Evolutionary conservation across 1,140 invertebrate genomes (phyloP).

Genomic region (Campoletis sonorensis): DNA sequence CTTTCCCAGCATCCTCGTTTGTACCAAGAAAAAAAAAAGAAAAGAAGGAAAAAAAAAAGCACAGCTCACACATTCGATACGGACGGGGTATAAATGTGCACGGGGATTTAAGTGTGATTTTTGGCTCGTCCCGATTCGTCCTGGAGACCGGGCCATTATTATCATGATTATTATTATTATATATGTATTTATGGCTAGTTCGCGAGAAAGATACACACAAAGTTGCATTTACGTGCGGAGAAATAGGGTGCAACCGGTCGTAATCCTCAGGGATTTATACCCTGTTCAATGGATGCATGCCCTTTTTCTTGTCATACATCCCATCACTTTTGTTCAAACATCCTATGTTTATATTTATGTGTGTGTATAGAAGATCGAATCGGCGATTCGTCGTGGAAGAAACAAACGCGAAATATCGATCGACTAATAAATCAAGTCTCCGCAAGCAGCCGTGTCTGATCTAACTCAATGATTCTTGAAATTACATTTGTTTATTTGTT

Average conservation of each 20-base stretch:
- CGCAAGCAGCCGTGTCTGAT: too few relatives aligned
- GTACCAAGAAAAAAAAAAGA: constrained; percentile 20
- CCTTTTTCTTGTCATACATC: too few relatives aligned
- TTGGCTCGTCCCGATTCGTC: constrained; percentile 27
- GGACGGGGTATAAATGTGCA: neutral
- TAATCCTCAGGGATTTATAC: constrained; percentile 60
- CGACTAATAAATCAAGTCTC: too few relatives aligned
- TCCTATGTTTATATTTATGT: too few relatives aligned
- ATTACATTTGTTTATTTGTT: too few relatives aligned
- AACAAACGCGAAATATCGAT: too few relatives aligned
- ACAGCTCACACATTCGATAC: constrained; percentile 19
- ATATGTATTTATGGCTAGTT: constrained; percentile 56
- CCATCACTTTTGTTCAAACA: too few relatives aligned
- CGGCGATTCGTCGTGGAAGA: too few relatives aligned
- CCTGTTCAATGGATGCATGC: neutral
- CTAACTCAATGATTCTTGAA: too few relatives aligned
- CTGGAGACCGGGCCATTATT: neutral
- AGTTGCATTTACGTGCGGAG: neutral
- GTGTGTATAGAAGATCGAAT: too few relatives aligned
- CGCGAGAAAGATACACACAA: constrained; percentile 63
- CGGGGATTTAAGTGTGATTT: constrained; percentile 30
- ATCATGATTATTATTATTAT: constrained; percentile 17
- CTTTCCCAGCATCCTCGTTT: constrained; percentile 10
- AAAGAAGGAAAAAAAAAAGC: too few relatives aligned
- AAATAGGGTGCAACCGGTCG: constrained; percentile 33